phyloP scores from a whole-genome alignment of 2,113 vertebrate species.

The Malurus cyaneus region DNA sequence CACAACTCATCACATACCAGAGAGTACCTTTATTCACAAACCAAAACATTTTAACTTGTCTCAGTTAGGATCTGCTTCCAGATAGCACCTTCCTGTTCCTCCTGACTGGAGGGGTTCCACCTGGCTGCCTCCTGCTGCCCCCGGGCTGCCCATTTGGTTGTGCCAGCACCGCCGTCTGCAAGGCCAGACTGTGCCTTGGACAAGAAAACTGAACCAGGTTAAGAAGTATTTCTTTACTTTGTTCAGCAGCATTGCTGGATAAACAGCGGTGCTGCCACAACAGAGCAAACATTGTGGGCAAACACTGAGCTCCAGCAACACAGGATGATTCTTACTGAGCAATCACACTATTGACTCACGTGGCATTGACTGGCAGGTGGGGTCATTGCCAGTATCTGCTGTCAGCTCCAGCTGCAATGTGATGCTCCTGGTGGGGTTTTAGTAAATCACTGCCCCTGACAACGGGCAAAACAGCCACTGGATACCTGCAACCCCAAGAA shows the following conservation, averaged over 20 bases:
- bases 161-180: not conserved
- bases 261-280: not conserved
- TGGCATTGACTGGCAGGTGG: not conserved
- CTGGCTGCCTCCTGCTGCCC: not conserved
- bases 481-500: not conserved
- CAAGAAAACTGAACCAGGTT: not conserved
- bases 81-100: not conserved
- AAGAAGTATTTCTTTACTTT: not conserved
- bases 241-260: not conserved
- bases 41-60: not conserved
- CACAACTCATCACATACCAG: not conserved
- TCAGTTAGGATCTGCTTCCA: not conserved
- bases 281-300: not conserved
- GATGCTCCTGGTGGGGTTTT: not conserved
- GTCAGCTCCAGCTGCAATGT: not conserved
- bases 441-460: not conserved
- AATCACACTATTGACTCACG: not conserved
- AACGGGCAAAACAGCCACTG: not conserved
- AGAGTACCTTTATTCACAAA: not conserved
- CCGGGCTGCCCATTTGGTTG: not conserved
- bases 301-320: not conserved
- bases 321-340: not conserved
- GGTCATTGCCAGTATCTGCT: not conserved
- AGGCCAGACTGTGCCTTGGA: not conserved
- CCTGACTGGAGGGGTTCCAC: not conserved